Evolutionary conservation across 2,888 invertebrate genomes (phyloP), one percentile per base, ranked within the genome.

Genomic region (Myathropa florea): DNA sequence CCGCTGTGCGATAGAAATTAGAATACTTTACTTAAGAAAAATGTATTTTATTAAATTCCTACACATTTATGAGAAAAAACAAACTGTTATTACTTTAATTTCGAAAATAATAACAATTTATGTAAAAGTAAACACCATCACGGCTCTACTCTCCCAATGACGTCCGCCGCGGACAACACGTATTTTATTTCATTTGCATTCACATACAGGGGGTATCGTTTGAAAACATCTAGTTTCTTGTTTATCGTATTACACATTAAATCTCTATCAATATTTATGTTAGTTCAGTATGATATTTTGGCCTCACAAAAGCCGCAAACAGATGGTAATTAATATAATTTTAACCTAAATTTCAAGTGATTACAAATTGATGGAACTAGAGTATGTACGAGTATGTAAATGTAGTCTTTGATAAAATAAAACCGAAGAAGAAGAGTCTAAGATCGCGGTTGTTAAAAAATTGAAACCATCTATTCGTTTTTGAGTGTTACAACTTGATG

Each of bases 221-320:
- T 76, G 61, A 76, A 83, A 84, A 84, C 84, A 80, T 75, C 23
- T 28, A 79, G 36, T 59, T 64, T 18, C 33, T 83, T 61, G 68
- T 55, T 65, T 36, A 63, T 79, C 60, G 30, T 68, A 71, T 75
- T 75, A 39, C 70, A 84, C 80, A 80, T 71, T 80, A 65, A 80
- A 61, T 84, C 65, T 59, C 59, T 84, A 71, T 76, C 53, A 75
- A 75, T 83, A 75, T 53, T 79, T 59, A 39, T 63, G 70, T 77
- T 77, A 77, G 68, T 77, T 60, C 59, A 57, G 55, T 70, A 55
- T 84, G 63, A 71, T 75, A 53, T 36, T 64, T 21, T 39, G 83
- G 70, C 80, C 75, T 64, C 28, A 75, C 65, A 79, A 70, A 61
- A 68, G 60, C 63, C 78, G 36, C 70, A 73, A 70, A 73, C 24